Evolutionary conservation across 2,113 vertebrate genomes (phyloP).

Genomic region (Meleagris gallopavo): DNA sequence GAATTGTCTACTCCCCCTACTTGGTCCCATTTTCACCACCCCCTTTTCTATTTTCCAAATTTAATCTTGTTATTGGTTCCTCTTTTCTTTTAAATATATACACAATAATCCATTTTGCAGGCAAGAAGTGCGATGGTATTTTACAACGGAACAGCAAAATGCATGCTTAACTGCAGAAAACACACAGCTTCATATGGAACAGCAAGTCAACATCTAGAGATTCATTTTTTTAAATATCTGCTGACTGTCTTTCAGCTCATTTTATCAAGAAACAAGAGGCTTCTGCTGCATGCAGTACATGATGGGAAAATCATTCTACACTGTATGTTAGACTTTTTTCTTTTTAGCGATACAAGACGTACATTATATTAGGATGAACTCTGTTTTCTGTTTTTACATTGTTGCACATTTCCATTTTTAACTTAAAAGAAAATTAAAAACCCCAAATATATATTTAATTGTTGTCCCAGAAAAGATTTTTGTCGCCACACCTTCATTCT

Average conservation of each 20-base stretch:
- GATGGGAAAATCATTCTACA: slow-evolving; percentile 77
- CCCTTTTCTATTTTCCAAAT: slow-evolving; percentile 54
- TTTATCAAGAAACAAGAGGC: slow-evolving; percentile 85
- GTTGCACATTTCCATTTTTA: slow-evolving; percentile 82
- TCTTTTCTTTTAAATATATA: slow-evolving; percentile 80
- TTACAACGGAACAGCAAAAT: slow-evolving; percentile 84
- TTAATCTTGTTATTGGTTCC: slow-evolving; percentile 59
- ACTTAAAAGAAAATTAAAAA: slow-evolving; percentile 79
- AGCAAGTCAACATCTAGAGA: slow-evolving; percentile 76
- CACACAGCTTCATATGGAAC: slow-evolving; percentile 81
- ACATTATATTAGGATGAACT: slow-evolving; percentile 81
- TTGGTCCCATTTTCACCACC: slow-evolving; percentile 59
- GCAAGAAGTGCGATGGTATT: slow-evolving; percentile 83
- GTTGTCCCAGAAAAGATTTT: slow-evolving; percentile 84
- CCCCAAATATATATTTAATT: slow-evolving; percentile 76
- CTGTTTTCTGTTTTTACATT: slow-evolving; percentile 75
- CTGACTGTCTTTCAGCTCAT: slow-evolving; percentile 85
- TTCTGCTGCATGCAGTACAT: slow-evolving; percentile 86
- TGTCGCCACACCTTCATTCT: slow-evolving; percentile 33
- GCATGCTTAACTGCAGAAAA: slow-evolving; percentile 87
- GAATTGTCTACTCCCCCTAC: slow-evolving; percentile 59
- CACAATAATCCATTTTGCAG: slow-evolving; percentile 76
- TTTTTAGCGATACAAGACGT: slow-evolving; percentile 82
- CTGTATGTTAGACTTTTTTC: slow-evolving; percentile 70
- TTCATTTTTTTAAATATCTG: slow-evolving; percentile 77